Evolutionary conservation across 2,888 invertebrate species (phyloP).

Genomic region (Chaetogeoica ovagalla): DNA sequence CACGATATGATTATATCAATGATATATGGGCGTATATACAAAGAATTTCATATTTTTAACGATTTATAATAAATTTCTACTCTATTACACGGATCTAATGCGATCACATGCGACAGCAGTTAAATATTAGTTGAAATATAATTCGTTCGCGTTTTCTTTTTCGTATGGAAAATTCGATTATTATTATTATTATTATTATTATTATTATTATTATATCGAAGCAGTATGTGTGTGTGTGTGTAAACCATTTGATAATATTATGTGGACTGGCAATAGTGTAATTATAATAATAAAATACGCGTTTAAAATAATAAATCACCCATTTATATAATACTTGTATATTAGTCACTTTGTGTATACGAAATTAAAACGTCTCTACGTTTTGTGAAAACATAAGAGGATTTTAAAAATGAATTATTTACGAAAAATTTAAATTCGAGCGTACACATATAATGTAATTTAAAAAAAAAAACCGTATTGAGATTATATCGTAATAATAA

Average conservation of each 20-base stretch:
- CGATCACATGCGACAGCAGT: too few species aligned
- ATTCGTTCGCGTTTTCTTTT: too few species aligned
- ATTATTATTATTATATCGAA: background rate
- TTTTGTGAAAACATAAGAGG: slow-evolving; percentile 37
- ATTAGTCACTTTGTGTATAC: too few species aligned
- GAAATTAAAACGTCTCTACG: slow-evolving; percentile 15
- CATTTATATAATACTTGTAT: too few species aligned
- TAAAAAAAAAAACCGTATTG: too few species aligned
- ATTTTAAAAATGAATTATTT: slow-evolving; percentile 39
- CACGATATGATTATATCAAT: too few species aligned
- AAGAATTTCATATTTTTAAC: background rate
- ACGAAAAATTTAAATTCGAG: background rate
- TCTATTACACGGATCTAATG: background rate
- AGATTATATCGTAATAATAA: too few species aligned
- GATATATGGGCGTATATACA: too few species aligned
- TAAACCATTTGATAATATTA: background rate
- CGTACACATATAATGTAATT: too few species aligned
- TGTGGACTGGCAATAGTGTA: background rate
- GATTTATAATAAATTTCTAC: background rate
- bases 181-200: too few species aligned
- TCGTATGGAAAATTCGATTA: too few species aligned
- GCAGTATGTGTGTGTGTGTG: background rate
- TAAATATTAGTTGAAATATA: too few species aligned
- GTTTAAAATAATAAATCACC: slow-evolving; percentile 24
- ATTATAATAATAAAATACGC: background rate